phyloP scores from a whole-genome alignment of 1,140 invertebrate genomes.

The Meloidogyne floridensis region DNA sequence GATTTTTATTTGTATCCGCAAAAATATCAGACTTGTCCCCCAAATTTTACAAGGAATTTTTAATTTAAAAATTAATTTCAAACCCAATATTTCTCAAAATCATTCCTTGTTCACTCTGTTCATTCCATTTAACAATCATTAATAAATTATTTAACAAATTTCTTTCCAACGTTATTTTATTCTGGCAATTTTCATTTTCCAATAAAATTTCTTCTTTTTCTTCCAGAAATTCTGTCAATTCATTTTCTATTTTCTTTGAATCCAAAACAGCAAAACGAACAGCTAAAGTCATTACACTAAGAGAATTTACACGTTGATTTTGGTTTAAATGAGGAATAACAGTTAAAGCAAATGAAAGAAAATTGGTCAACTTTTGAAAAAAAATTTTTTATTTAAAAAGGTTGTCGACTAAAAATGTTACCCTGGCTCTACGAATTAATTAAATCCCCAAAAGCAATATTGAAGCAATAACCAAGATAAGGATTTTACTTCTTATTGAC shows the following conservation, averaged over 20 bases:
- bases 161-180: neutral
- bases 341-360: constrained; percentile 13
- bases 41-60: neutral
- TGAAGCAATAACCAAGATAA: too few relatives aligned
- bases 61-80: neutral
- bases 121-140: constrained; percentile 28
- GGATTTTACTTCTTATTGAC: too few relatives aligned
- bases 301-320: neutral
- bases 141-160: constrained; percentile 33
- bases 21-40: too few relatives aligned
- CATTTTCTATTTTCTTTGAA: constrained; percentile 7
- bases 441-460: too few relatives aligned
- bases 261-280: constrained; percentile 9
- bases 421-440: too few relatives aligned
- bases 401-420: neutral
- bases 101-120: constrained; percentile 7
- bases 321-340: constrained; percentile 24
- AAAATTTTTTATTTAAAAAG: neutral
- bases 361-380: constrained; percentile 24
- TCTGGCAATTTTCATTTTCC: neutral
- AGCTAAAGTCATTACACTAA: constrained; percentile 12
- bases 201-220: neutral
- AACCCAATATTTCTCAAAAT: neutral
- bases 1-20: too few relatives aligned
- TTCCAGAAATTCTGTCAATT: constrained; percentile 11